phyloP scores from a whole-genome alignment of 2,888 invertebrate genomes.

The Graphium colonna region DNA sequence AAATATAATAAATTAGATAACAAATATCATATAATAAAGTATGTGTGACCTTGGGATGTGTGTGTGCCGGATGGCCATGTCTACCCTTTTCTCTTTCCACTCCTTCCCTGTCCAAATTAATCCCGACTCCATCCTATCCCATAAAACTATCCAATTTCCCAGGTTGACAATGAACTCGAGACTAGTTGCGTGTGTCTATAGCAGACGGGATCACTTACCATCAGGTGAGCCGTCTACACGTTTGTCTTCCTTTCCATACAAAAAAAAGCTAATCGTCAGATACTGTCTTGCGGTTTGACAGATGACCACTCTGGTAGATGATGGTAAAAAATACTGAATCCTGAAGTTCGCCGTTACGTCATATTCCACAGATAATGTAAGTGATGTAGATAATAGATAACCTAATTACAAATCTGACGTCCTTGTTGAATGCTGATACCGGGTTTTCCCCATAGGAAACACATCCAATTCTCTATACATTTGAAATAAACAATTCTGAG shows the following conservation, averaged over 20 bases:
- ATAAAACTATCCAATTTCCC: no score
- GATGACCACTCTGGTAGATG: neutral
- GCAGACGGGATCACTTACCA: no score
- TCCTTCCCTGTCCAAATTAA: no score
- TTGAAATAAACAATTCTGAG: conserved; percentile 2
- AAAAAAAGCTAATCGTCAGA: no score
- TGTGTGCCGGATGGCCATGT: no score
- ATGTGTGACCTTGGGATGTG: neutral
- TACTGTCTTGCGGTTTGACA: neutral
- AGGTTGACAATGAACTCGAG: no score
- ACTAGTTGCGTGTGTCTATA: neutral
- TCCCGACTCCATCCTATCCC: no score
- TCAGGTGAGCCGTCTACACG: no score
- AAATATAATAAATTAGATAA: no score
- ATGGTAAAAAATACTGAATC: neutral
- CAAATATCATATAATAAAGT: neutral
- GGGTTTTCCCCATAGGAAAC: conserved; percentile 1
- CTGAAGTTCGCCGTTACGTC: neutral
- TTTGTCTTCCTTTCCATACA: no score
- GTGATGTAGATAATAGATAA: neutral
- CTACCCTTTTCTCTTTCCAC: no score
- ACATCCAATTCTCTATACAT: neutral
- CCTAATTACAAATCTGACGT: neutral
- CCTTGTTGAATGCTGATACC: neutral
- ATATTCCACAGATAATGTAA: neutral